A percentile compares a stretch with the other conserved stretches of the same genome.
These are phyloP conservation scores for Gracilinanus agilis DNA, from an alignment of 2,113 vertebrate species.

Conservation along the genomic window DNA sequence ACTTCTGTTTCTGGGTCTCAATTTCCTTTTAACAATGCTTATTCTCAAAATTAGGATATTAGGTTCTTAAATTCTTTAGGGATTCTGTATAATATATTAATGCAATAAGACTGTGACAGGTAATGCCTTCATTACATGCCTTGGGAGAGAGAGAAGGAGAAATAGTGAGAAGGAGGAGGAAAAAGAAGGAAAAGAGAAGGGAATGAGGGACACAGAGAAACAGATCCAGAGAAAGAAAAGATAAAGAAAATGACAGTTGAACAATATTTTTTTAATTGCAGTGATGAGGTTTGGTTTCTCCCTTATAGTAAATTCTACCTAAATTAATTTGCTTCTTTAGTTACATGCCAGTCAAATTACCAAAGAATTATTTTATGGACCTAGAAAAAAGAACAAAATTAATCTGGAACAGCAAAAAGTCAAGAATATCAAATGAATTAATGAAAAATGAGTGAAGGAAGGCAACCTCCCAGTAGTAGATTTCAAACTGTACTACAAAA, in stretches of 20 bases:
- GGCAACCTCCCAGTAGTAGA: not conserved
- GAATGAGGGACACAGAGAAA: not conserved
- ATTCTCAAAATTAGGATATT: constrained; percentile 50
- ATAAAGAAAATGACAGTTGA: not conserved
- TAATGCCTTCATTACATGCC: not conserved
- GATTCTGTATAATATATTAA: constrained; percentile 50
- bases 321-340: not conserved
- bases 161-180: not conserved
- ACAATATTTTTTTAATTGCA: not conserved
- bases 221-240: not conserved
- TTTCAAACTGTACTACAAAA: not conserved
- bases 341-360: not conserved
- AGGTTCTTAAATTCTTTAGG: constrained; percentile 50
- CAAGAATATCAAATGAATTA: not conserved
- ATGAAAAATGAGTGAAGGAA: not conserved
- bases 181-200: not conserved
- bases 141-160: not conserved
- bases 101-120: constrained; percentile 7
- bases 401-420: not conserved
- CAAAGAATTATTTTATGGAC: not conserved
- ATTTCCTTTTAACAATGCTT: constrained; percentile 43
- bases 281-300: not conserved
- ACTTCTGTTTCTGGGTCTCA: constrained; percentile 64
- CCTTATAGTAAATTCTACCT: not conserved
- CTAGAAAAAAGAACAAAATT: not conserved